phyloP scores from a whole-genome alignment of 2,888 invertebrate genomes.

The Leptopilina drosophilae region DNA sequence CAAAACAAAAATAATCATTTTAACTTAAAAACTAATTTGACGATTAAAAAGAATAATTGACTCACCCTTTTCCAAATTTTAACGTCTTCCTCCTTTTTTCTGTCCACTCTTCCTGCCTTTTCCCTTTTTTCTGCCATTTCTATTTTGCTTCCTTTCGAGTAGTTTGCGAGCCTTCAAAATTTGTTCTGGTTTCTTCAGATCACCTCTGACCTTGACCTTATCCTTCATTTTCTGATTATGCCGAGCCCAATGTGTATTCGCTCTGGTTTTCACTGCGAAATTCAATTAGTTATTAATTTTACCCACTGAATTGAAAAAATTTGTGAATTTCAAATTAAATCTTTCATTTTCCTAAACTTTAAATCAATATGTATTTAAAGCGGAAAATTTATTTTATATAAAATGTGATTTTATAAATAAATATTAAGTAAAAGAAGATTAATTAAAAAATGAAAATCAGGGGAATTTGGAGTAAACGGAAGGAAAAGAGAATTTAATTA shows the following conservation, averaged over 20 bases:
- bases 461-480: not conserved
- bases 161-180: slow-evolving; percentile 85
- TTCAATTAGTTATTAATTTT: slow-evolving; percentile 43
- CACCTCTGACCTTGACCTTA: slow-evolving; percentile 74
- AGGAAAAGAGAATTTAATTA: no score
- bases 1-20: not conserved
- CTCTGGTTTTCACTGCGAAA: slow-evolving; percentile 73
- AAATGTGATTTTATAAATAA: no score
- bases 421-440: no score
- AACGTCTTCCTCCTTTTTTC: slow-evolving; percentile 38
- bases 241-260: slow-evolving; percentile 87
- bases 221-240: slow-evolving; percentile 86
- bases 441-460: not conserved
- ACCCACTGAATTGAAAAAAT: no score
- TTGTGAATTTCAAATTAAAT: no score
- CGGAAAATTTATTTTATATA: no score
- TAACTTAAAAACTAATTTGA: not conserved
- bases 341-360: no score
- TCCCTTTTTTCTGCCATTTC: slow-evolving; percentile 78
- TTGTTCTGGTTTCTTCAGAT: slow-evolving; percentile 83
- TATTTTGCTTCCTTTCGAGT: slow-evolving; percentile 78
- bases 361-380: no score
- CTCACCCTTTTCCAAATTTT: slow-evolving; percentile 8
- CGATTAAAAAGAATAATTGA: not conserved
- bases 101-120: slow-evolving; percentile 57